Percentiles rank a stretch among this genome's conserved stretches.
Conservation (phyloP, 2,888 invertebrate genomes). For the Saturnia pavonia region DNA sequence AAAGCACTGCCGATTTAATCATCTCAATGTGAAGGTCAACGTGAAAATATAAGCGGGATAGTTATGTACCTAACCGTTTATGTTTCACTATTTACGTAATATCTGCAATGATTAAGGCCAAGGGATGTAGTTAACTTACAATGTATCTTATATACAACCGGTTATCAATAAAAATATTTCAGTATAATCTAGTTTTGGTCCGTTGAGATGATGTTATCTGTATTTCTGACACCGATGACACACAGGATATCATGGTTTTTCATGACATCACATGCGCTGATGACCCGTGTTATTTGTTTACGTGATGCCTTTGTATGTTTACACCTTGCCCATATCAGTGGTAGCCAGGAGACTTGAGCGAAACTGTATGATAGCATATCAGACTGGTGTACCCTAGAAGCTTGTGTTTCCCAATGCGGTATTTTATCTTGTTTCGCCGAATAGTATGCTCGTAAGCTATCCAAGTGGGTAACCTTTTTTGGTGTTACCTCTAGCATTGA, state of each 20-base stretch:
- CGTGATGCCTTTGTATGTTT: background rate
- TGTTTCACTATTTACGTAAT: background rate
- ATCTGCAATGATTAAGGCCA: background rate
- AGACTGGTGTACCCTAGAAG: too few relatives aligned
- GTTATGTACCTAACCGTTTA: background rate
- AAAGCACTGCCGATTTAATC: background rate
- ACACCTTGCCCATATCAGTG: background rate
- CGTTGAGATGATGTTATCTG: background rate
- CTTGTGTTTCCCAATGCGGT: too few relatives aligned
- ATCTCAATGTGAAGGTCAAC: background rate
- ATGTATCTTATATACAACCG: background rate
- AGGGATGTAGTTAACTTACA: conserved; percentile 4
- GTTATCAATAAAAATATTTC: background rate
- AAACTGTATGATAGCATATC: too few relatives aligned
- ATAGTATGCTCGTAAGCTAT: too few relatives aligned
- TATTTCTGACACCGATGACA: conserved; percentile 2
- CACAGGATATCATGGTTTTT: conserved; percentile 4
- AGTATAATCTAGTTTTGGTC: conserved; percentile 7
- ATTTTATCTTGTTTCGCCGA: too few relatives aligned
- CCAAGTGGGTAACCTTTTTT: too few relatives aligned
- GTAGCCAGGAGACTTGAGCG: background rate
- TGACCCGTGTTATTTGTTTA: conserved; percentile 10
- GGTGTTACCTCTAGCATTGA: too few relatives aligned
- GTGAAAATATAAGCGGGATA: background rate
- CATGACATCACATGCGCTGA: background rate